Evolutionary conservation across 35 echinoderm and acorn worm genomes (phyloP), one percentile per base, ranked within the genome.

Genomic region (Apostichopus japonicus): DNA sequence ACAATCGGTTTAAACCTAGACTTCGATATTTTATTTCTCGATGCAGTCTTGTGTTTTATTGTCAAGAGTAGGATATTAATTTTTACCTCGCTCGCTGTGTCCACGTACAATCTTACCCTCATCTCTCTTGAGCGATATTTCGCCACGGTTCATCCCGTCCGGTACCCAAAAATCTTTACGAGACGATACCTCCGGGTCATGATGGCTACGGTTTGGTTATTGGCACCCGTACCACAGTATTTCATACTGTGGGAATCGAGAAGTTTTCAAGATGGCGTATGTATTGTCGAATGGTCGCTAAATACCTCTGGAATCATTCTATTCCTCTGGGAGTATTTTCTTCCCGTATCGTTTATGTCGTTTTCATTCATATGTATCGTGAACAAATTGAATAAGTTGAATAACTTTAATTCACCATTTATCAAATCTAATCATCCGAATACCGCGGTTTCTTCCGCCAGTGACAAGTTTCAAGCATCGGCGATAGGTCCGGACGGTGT

Each of bases 101-200:
- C 91, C 15, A 92, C 91, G 16, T 92, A 61, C 79, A 92, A 92
- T 53, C 67, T 92, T 25, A 16, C 51, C 0, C 54, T 67, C 10
- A 67, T 92, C 2, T 92, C 91, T 10, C 19, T 83, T 14, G 91
- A 92, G 23, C 79, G 91, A 6, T 92, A 84, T n/a, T 82, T 27
- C 55, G 91, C 91, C 17, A 75, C 72, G 16, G 67, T 84, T 6
- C 59, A 84, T n/a, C 57, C 91, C 51, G 5, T 92, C 6, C 10
- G 21, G 16, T 92, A 92, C 91, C 24, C 17, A 1, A 8, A 23
- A 13, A 11, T 92, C 19, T 92, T 84, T 27, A 71, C 54, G 13
- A 56, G 91, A 54, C 14, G 62, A 23, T 54, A 56, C 56, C 51
- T 83, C 53, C 7, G 25, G 23, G 13, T 86, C 54, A 65, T 67